phyloP scores from a whole-genome alignment of 2,113 vertebrate genomes.

The Martes martes region DNA sequence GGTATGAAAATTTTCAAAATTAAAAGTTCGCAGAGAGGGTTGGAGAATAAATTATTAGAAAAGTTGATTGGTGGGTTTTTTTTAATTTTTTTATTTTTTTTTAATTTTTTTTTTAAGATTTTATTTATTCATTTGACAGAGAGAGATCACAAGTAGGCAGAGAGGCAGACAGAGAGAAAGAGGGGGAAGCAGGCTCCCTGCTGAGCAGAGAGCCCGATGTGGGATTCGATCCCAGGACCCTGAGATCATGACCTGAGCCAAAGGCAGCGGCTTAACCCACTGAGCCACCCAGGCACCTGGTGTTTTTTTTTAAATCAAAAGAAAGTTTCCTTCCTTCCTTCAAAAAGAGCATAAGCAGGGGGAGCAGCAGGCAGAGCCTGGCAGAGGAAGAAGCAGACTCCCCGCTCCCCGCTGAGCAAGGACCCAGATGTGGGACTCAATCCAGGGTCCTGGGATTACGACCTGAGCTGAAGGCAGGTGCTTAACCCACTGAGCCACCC shows the following conservation, averaged over 20 bases:
- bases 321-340: not conserved
- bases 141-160: too few species aligned
- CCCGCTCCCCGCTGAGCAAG: not conserved
- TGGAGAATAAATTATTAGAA: not conserved
- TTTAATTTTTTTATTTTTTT: too few species aligned
- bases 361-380: not conserved
- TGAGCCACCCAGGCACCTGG: too few species aligned
- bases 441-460: not conserved
- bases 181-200: too few species aligned
- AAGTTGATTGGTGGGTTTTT: not conserved
- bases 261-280: too few species aligned
- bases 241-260: too few species aligned
- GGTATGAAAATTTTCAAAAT: too few species aligned
- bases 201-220: too few species aligned
- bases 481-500: not conserved
- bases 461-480: not conserved
- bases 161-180: too few species aligned
- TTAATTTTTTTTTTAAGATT: too few species aligned
- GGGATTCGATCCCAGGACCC: too few species aligned
- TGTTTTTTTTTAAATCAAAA: not conserved
- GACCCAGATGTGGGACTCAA: not conserved
- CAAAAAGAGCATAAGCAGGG: not conserved
- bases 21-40: not conserved
- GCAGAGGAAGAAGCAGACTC: not conserved
- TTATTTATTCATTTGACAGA: too few species aligned